Percentiles rank a stretch among this genome's conserved stretches.
phyloP scores from a whole-genome alignment of 2,797 vertebrate species.

The Lacerta bilineata region DNA sequence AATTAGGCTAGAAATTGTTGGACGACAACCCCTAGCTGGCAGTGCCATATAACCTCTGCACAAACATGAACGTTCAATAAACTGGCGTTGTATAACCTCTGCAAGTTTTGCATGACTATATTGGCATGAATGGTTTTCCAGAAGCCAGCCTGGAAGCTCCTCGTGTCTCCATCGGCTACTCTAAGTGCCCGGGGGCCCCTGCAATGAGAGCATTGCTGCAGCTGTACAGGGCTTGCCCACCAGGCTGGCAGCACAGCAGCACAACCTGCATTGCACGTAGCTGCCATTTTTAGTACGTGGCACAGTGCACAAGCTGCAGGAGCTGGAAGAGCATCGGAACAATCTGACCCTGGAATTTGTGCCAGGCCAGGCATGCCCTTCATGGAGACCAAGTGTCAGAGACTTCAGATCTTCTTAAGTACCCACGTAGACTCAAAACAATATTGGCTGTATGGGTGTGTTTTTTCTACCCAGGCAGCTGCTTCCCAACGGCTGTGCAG shows the following conservation, averaged over 20 bases:
- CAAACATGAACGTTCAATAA: too few relatives aligned
- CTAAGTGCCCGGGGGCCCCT: background rate
- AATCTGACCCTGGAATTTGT: background rate
- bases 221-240: background rate
- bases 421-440: conserved; percentile 1
- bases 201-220: background rate
- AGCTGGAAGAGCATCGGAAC: background rate
- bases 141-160: too few relatives aligned
- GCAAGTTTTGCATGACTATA: too few relatives aligned
- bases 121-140: too few relatives aligned
- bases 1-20: too few relatives aligned
- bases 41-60: too few relatives aligned
- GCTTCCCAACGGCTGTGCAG: conserved; percentile 6
- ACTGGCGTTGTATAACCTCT: too few relatives aligned
- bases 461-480: conserved; percentile 41
- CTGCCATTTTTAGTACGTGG: background rate
- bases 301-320: background rate
- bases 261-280: background rate
- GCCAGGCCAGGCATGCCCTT: background rate
- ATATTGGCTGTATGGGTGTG: background rate
- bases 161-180: too few relatives aligned
- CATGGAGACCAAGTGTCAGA: conserved; percentile 4
- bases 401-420: background rate
- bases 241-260: background rate
- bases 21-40: too few relatives aligned